Base-by-base conservation (phyloP, 37 sponge, comb jelly and placozoan genomes). In the Cliona cf. orientalis region DNA sequence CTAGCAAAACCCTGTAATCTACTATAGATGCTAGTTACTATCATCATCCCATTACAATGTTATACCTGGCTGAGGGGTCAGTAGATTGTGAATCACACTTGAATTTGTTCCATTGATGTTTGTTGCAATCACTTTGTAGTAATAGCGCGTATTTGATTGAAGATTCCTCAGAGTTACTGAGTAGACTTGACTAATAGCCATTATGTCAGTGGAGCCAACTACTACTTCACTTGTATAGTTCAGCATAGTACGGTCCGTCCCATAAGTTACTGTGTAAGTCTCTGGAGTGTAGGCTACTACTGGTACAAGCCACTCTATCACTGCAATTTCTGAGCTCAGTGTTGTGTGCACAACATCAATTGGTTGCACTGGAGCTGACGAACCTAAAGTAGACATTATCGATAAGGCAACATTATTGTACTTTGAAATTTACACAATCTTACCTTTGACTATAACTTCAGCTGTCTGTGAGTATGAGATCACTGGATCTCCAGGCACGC, bases 401-500 rank as follows among this genome's bases (percentile, higher is more conserved):
- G 9, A 35, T 67, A 67, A 17, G 4, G 6, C 6, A 61, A 61
- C 28, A 61, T 6, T 19, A 31, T 31, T 61, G 28, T 23, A 4
- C 14, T 37, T 67, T 7, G 12, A n/a, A 28, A 5, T 14, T 6
- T n/a, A 26, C 7, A 6, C 12, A 6, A 61, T 61, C 29, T 61
- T 26, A 71, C 72, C 72, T 44, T 71, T 71, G 4, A 71, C 49
- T 25, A 26, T 71, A 3, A 28, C 72, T 71, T 17, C 49, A 25
- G 32, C 44, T 17, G 49, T 44, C 44, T 41, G 31, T 29, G 28
- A 44, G 19, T 7, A 71, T 42, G 72, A 71, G 49, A 71, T 44
- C 5, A 71, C 7, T 23, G 72, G 72, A 40, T 71, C 72, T 71
- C 72, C 72, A 71, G 49, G 72, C 22, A 71, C 72, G 42, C 44